These are phyloP conservation scores for Bubo bubo DNA, from an alignment of 2,113 vertebrate genomes.

Conservation along the genomic window DNA sequence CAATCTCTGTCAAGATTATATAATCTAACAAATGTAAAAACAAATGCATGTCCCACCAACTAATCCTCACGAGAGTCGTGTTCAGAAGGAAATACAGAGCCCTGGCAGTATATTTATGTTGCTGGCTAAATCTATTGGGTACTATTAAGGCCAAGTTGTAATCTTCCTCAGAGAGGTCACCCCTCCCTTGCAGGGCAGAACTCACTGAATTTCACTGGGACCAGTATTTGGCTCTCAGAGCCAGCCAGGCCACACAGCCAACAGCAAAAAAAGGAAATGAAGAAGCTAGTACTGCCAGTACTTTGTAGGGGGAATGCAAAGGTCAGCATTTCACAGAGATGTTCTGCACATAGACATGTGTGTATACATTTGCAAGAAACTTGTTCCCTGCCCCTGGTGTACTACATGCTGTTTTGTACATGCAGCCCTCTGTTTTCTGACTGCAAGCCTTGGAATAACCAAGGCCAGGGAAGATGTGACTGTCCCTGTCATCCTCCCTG, in stretches of 20 bases:
- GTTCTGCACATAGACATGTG: not conserved
- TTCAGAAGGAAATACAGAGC: not conserved
- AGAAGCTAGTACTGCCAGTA: conserved; percentile 11
- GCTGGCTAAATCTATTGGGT: not conserved
- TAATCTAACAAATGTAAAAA: not conserved
- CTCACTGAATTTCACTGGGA: not conserved
- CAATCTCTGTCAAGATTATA: not conserved
- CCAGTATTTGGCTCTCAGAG: not conserved
- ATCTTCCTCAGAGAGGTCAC: not conserved
- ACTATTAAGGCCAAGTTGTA: not conserved
- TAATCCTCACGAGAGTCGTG: rapidly evolving
- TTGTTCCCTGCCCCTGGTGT: not conserved
- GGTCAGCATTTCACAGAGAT: not conserved
- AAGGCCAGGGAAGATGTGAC: not conserved
- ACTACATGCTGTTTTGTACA: not conserved
- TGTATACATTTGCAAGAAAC: not conserved
- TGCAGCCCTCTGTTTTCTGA: not conserved
- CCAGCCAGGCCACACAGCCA: not conserved
- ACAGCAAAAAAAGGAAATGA: not conserved
- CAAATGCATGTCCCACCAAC: not conserved
- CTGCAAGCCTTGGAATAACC: not conserved
- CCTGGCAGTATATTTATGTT: not conserved
- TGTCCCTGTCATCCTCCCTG: not conserved
- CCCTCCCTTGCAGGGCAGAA: not conserved
- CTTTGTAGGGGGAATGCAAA: not conserved